Percentiles rank a stretch among this genome's conserved stretches.
phyloP scores from a whole-genome alignment of 2,113 vertebrate species.

The Tragulus kanchil region DNA sequence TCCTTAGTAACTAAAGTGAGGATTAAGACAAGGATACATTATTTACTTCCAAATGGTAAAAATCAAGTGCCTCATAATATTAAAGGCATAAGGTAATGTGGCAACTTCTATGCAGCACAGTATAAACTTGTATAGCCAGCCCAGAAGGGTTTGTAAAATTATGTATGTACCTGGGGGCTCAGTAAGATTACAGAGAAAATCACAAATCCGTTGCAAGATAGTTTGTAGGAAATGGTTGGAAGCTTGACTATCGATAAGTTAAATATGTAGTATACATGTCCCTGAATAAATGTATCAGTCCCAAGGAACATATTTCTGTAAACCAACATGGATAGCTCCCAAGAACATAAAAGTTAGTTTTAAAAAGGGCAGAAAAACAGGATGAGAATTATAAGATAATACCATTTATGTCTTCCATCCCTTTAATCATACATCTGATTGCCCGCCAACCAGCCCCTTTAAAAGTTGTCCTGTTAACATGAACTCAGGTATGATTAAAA shows the following conservation, averaged over 20 bases:
- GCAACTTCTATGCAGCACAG: background rate
- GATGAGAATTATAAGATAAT: background rate
- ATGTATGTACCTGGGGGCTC: background rate
- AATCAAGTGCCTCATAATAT: background rate
- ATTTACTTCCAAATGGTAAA: background rate
- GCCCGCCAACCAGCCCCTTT: background rate
- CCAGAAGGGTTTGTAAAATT: background rate
- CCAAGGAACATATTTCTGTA: slow-evolving; percentile 4
- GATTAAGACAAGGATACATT: background rate
- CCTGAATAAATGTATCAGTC: background rate
- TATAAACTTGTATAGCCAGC: background rate
- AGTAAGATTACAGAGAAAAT: background rate
- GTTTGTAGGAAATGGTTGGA: background rate
- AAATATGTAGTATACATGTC: background rate
- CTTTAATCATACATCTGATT: background rate
- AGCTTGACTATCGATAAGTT: background rate
- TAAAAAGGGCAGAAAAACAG: background rate
- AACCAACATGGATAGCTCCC: background rate
- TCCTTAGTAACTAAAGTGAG: background rate
- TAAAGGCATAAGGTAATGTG: background rate
- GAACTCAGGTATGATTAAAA: background rate
- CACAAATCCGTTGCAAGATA: background rate
- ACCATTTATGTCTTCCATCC: background rate
- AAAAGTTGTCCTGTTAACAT: background rate
- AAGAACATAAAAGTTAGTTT: background rate